phyloP scores from a whole-genome alignment of 35 echinoderm and acorn worm species.

The Stichopus chloronotus region DNA sequence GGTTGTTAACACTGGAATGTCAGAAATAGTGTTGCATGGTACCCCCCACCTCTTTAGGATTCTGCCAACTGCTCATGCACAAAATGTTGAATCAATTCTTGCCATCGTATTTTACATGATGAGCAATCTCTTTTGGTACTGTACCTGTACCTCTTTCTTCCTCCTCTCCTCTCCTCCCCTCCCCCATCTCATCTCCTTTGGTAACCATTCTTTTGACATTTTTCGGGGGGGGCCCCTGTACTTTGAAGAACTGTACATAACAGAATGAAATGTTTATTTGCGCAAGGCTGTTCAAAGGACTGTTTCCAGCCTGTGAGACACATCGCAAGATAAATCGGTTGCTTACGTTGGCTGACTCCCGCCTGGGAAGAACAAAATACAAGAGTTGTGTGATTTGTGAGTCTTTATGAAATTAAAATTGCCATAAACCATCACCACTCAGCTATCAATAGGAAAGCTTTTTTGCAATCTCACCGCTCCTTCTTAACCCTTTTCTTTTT shows the following conservation, averaged over 20 bases:
- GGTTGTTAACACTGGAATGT: too few relatives aligned
- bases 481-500: background rate
- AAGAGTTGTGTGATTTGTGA: background rate
- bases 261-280: background rate
- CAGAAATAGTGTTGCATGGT: too few relatives aligned
- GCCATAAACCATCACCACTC: too few relatives aligned
- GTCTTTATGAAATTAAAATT: too few relatives aligned
- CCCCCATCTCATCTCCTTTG: background rate
- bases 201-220: background rate
- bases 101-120: too few relatives aligned
- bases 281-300: background rate
- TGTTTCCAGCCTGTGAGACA: background rate
- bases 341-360: background rate
- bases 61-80: too few relatives aligned
- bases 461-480: background rate
- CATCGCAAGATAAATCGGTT: background rate
- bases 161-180: background rate
- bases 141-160: background rate
- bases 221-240: too few relatives aligned
- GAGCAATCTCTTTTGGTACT: background rate
- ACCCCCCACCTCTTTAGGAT: too few relatives aligned
- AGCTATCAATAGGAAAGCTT: too few relatives aligned
- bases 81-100: too few relatives aligned
- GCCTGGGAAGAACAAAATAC: background rate
- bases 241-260: too few relatives aligned